Evolutionary conservation across 2,113 vertebrate species (phyloP).

Genomic region (Probosciger aterrimus): DNA sequence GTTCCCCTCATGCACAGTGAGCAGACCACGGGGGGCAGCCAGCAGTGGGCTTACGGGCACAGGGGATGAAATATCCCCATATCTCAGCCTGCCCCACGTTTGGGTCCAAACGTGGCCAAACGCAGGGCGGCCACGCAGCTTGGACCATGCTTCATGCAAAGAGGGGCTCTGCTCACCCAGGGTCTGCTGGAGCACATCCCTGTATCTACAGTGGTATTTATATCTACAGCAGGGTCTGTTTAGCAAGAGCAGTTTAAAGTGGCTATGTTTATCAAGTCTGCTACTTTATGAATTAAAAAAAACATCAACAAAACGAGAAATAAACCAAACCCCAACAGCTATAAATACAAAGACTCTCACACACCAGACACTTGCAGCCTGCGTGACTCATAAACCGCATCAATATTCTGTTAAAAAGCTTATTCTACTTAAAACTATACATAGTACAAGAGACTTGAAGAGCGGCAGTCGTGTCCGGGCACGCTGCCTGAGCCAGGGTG

Average conservation of each 20-base stretch:
- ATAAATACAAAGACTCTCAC: conserved; percentile 67
- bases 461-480: conserved; percentile 64
- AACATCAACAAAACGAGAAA: conserved; percentile 9
- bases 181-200: neutral
- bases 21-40: neutral
- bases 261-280: conserved; percentile 72
- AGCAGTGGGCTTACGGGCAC: rapidly evolving
- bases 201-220: conserved; percentile 30
- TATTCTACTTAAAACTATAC: conserved; percentile 77
- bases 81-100: rapidly evolving
- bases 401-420: conserved; percentile 74
- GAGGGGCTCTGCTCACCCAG: neutral
- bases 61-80: neutral
- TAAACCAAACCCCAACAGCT: conserved; percentile 42
- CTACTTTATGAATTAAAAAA: conserved; percentile 69
- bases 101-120: neutral
- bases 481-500: conserved; percentile 66
- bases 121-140: rapidly evolving
- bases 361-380: conserved; percentile 62
- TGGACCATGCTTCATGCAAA: neutral
- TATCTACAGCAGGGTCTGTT: conserved; percentile 68
- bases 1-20: rapidly evolving
- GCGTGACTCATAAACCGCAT: conserved; percentile 72
- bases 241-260: conserved; percentile 70
- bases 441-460: conserved; percentile 65